A percentile compares a stretch with the other conserved stretches of the same genome.
These are phyloP conservation scores for Phyllopteryx taeniolatus DNA, from an alignment of 2,113 vertebrate species.

Conservation along the genomic window DNA sequence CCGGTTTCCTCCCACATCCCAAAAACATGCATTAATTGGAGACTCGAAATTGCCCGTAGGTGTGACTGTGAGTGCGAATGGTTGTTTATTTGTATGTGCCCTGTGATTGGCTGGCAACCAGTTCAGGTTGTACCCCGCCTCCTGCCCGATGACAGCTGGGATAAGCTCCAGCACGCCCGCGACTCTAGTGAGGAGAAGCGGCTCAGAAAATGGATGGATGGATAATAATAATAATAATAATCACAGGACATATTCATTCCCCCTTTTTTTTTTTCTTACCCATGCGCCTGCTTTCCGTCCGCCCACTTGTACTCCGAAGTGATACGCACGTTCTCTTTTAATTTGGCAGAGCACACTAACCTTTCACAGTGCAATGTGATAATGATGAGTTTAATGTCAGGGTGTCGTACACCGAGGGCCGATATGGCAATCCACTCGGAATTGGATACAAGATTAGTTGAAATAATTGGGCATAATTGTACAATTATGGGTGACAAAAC, in stretches of 20 bases:
- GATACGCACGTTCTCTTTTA: slow-evolving; percentile 10
- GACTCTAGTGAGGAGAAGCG: too few species aligned
- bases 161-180: too few species aligned
- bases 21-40: too few species aligned
- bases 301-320: slow-evolving; percentile 14
- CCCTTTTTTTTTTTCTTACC: not conserved
- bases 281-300: not conserved
- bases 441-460: slow-evolving; percentile 54
- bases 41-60: too few species aligned
- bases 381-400: slow-evolving; percentile 53
- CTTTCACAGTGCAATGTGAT: slow-evolving; percentile 46
- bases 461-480: slow-evolving; percentile 42
- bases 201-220: too few species aligned
- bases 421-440: slow-evolving; percentile 30
- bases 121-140: too few species aligned
- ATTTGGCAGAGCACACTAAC: slow-evolving; percentile 48
- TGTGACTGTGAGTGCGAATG: too few species aligned
- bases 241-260: slow-evolving; percentile 17
- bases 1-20: too few species aligned
- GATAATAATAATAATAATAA: too few species aligned
- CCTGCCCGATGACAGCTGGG: too few species aligned
- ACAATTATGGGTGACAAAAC: slow-evolving; percentile 40
- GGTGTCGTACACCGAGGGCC: slow-evolving; percentile 16
- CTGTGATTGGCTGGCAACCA: too few species aligned
- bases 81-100: too few species aligned